These are phyloP conservation scores for Nibea albiflora DNA, from an alignment of 2,113 vertebrate species.

Conservation along the genomic window DNA sequence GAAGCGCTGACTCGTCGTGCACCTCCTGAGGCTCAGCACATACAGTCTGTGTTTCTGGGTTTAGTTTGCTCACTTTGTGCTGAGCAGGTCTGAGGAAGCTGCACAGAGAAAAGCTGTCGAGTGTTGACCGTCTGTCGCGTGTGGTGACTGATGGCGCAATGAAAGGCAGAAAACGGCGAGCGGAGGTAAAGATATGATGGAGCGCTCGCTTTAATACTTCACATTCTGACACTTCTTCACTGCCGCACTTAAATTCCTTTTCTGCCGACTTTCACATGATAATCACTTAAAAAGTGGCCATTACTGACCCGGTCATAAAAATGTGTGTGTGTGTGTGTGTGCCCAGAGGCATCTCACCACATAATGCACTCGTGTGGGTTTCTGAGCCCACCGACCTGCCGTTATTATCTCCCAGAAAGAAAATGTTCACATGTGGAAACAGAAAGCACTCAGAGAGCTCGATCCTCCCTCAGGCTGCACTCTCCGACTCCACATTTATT, in stretches of 20 bases:
- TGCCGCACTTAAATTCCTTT: constrained; percentile 16
- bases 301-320: constrained; percentile 31
- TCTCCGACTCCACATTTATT: constrained; percentile 4
- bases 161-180: constrained; percentile 1
- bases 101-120: constrained; percentile 21
- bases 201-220: constrained; percentile 7
- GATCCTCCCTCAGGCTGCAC: constrained; percentile 10
- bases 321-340: background rate
- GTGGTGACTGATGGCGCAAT: constrained; percentile 31
- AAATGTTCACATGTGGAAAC: constrained; percentile 28
- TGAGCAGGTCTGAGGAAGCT: background rate
- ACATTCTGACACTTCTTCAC: constrained; percentile 26
- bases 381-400: background rate
- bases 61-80: too few relatives aligned
- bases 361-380: constrained; percentile 49
- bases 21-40: too few relatives aligned
- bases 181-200: background rate
- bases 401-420: constrained; percentile 43
- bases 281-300: constrained; percentile 24
- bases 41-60: too few relatives aligned
- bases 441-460: constrained; percentile 43
- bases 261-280: background rate
- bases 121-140: constrained; percentile 19
- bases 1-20: too few relatives aligned
- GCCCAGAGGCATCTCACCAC: constrained; percentile 23